Evolutionary conservation across 2,888 invertebrate species (phyloP), one percentile per base, ranked within the genome.

Genomic region (Brachypterus glaber): DNA sequence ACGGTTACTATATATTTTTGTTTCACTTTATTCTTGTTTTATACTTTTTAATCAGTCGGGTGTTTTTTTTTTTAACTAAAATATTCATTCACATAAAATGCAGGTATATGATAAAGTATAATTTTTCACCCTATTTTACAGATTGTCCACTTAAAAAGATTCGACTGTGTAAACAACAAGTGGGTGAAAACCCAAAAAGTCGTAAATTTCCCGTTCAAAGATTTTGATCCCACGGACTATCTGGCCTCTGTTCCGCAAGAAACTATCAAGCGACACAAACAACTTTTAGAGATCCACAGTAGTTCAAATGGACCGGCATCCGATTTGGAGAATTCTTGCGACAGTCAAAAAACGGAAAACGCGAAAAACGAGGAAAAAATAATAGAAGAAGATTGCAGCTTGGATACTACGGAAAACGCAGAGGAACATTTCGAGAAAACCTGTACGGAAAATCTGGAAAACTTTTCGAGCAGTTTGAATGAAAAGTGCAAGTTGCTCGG

Each of bases 151-250:
- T 68, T 93, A 47, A 93, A 93, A 63, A 77, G 93, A 2, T 93
- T 93, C 68, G 91, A 92, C 62, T 88, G 77, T 62, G 80, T 89
- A 36, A 86, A 88, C 66, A 84, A 79, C 58, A 82, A 89, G 57
- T 93, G 92, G 92, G 86, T 92, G 15, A 93, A 93, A 62, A 92
- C 91, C 0, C 90, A 90, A 59, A 92, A 91, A 62, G 86, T 87
- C 15, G 91, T 92, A 1, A 83, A 88, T 58, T 91, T 91, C 60
- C 90, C 91, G 1, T 79, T 84, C 59, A 74, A 79, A 47, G 75
- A 87, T 56, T 90, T 92, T 61, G 88, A 91, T 59, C 90, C 90
- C 0, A 83, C 88, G 1, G 78, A 79, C 3, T 93, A 85, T 69
- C 68, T 92, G 39, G 91, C 90, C 0, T 78, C 82, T 0, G 79